Evolutionary conservation across 92 coral and sea anemone species (phyloP), one percentile per base, ranked within the genome.

Genomic region (Bergia sp.): DNA sequence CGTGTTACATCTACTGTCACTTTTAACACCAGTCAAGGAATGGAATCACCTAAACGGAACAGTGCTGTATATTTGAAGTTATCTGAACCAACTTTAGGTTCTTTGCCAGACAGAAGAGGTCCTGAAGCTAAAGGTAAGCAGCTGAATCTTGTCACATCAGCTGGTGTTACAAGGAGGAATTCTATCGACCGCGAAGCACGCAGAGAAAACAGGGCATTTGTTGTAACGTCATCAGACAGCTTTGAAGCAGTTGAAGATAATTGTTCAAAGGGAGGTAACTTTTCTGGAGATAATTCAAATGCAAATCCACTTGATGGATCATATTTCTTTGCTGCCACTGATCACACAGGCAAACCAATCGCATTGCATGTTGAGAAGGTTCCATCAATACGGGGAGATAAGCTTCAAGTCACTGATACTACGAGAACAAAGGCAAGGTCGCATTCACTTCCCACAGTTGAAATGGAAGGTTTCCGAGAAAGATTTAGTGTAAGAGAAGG

Each of bases 251-350:
- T 80, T 82, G 91, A 89, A 76, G 91, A 93, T 61, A 92, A 91
- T 58, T 77, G 81, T 74, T 57, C 86, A 12, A 85, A 92, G 77
- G 81, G 76, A 11, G 37, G 86, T 3, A 82, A 79, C 77, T 13
- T 89, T 21, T 71, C 72, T 65, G 91, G 81, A 74, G 67, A 87
- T 43, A 76, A 49, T 66, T 65, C 76, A 37, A 88, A 82, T 47
- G 10, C 72, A 18, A 83, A 80, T 37, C 90, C 73, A 11, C 87
- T 89, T 90, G 94, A 86, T 38, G 96, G 98, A 38, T 92, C 98
- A 12, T 95, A 89, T 85, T 95, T 95, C 85, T 91, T 93, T 91
- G 95, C 98, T 21, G 92, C 98, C n/a, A 95, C 98, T 18, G 98
- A 95, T 78, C 86, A 92, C 47, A 93, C 93, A 18, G 98, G 98